Conservation (phyloP, 2,888 invertebrate species). For the Brachycybe producta region DNA sequence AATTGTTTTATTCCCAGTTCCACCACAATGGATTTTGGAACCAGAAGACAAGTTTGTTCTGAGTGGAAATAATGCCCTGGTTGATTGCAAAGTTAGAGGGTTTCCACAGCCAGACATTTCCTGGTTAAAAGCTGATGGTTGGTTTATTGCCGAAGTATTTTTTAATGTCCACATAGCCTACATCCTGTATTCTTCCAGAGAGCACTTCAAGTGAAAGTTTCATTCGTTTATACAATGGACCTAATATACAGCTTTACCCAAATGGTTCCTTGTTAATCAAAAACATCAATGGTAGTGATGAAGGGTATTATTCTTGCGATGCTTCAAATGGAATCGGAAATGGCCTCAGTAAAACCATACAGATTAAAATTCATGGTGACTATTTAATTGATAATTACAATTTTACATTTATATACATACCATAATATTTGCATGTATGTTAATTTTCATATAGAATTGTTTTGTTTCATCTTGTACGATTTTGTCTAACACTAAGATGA, state of each 20-base stretch:
- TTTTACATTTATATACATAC: too few relatives aligned
- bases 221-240: background rate
- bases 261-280: slow-evolving; percentile 16
- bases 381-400: background rate
- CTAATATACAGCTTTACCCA: background rate
- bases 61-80: background rate
- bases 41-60: slow-evolving; percentile 7
- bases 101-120: slow-evolving; percentile 9
- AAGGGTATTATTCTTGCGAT: slow-evolving; percentile 18
- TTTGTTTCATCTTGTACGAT: too few relatives aligned
- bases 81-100: slow-evolving; percentile 14
- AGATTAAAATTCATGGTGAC: slow-evolving; percentile 16
- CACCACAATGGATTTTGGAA: slow-evolving; percentile 10
- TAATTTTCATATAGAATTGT: too few relatives aligned
- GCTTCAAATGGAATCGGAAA: slow-evolving; percentile 19
- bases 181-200: too few relatives aligned
- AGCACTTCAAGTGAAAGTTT: too few relatives aligned
- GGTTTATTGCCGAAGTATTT: too few relatives aligned
- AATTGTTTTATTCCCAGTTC: too few relatives aligned
- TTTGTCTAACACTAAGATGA: too few relatives aligned
- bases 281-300: slow-evolving; percentile 7
- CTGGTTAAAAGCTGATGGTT: slow-evolving; percentile 13
- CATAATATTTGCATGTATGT: too few relatives aligned
- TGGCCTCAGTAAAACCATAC: slow-evolving; percentile 12
- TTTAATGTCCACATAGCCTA: too few relatives aligned